phyloP scores from a whole-genome alignment of 2,113 vertebrate genomes.

The Muntiacus reevesi region DNA sequence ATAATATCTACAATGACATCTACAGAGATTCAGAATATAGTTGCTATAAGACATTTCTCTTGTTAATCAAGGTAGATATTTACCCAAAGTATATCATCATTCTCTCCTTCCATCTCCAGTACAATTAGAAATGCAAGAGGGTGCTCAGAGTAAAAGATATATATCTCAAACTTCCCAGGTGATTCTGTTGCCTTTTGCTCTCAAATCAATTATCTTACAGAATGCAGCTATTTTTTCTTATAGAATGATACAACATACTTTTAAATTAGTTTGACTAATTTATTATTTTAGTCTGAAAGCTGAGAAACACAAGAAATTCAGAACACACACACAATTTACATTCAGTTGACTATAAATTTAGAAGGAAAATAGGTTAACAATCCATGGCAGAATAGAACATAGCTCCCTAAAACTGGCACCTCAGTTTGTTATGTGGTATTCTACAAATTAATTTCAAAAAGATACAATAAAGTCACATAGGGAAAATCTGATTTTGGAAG shows the following conservation, averaged over 20 bases:
- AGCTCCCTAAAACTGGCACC: neutral
- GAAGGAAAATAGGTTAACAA: constrained; percentile 31
- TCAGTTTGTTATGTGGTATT: constrained; percentile 10
- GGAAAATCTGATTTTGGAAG: constrained; percentile 22
- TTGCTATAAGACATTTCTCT: neutral
- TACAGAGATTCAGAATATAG: neutral
- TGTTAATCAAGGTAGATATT: neutral
- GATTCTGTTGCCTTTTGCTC: constrained; percentile 40
- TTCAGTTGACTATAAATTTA: neutral
- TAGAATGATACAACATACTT: neutral
- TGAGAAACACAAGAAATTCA: constrained; percentile 27
- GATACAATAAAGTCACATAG: constrained; percentile 7
- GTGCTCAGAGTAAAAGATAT: neutral
- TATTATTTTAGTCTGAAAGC: constrained; percentile 13
- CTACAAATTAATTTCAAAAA: constrained; percentile 45
- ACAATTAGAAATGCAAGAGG: neutral
- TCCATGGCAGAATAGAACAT: neutral
- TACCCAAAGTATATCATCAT: neutral
- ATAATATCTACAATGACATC: constrained; percentile 18
- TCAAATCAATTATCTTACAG: neutral
- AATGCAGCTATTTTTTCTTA: neutral
- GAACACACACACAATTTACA: neutral
- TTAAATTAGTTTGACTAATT: constrained; percentile 3
- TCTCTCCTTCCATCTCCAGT: neutral
- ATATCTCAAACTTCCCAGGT: neutral